Percentiles rank a stretch among this genome's conserved stretches.
These are phyloP conservation scores for Montipora capitata DNA, from an alignment of 92 coral and sea anemone species.

Conservation along the genomic window DNA sequence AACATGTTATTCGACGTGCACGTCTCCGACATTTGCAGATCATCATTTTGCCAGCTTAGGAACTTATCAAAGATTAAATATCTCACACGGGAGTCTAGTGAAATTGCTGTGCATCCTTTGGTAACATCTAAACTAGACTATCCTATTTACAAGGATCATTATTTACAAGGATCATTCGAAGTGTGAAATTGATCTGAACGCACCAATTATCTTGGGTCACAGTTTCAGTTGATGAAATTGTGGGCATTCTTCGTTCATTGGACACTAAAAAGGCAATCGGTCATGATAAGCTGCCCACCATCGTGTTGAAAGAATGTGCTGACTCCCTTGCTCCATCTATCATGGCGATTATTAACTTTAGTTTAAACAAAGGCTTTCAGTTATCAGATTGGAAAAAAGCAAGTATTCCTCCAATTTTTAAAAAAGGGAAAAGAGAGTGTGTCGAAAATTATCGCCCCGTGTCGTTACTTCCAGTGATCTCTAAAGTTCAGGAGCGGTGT, in stretches of 20 bases:
- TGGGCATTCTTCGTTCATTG: background rate
- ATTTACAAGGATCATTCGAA: slow-evolving; percentile 30
- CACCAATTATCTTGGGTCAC: background rate
- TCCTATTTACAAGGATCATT: too few relatives aligned
- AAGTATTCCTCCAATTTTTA: slow-evolving; percentile 22
- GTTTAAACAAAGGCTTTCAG: slow-evolving; percentile 9
- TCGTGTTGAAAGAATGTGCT: slow-evolving; percentile 6
- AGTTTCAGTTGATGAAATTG: background rate
- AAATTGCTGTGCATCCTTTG: too few relatives aligned
- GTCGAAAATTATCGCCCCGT: slow-evolving; percentile 28
- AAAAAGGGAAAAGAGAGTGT: slow-evolving; percentile 6
- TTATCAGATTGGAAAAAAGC: slow-evolving; percentile 31
- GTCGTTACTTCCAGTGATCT: slow-evolving; percentile 19
- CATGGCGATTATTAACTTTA: slow-evolving; percentile 2
- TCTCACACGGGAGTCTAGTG: too few relatives aligned
- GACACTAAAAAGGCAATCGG: background rate
- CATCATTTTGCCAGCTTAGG: too few relatives aligned
- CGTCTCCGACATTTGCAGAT: too few relatives aligned
- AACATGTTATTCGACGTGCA: too few relatives aligned
- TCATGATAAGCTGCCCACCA: background rate
- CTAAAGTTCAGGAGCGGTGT: slow-evolving; percentile 12
- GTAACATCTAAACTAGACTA: too few relatives aligned
- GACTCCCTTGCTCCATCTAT: slow-evolving; percentile 28
- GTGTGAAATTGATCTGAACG: slow-evolving; percentile 17
- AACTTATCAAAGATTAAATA: too few relatives aligned